Base-by-base conservation (phyloP, 2,888 invertebrate genomes). In the Odontocolon sp. region DNA sequence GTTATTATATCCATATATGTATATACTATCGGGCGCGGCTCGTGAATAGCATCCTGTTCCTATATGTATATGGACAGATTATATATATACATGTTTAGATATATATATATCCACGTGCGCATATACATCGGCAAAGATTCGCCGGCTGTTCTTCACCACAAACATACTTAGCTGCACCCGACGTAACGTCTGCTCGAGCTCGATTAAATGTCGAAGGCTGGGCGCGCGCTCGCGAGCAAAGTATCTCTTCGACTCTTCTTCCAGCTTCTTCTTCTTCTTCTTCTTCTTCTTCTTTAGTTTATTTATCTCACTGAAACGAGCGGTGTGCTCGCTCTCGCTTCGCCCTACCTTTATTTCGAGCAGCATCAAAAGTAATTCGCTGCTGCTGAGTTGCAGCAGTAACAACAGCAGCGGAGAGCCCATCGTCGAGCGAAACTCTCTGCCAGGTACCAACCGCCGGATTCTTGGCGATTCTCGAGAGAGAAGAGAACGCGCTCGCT, bases 151-250 rank as follows among this genome's bases (percentile, higher is more conserved):
- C 42, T 26, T 69, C 56, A 31, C 47, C 63, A 63, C 16, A 47
- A 68, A 63, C 56, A 47, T 47, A 50, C 67, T 67, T 23, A 63
- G 72, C 77, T 68, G 68, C 57, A 68, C 77, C 66, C 59, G 59
- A 36, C 14, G 59, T 76, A 76, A 72, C 56, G 42, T 72, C 68
- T 56, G 31, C 47, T 50, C 66, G 69, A 47, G 56, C 73, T 78
- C 73, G 74, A 75, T 74, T 81, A 81, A 82, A 82, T 82, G 81
- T 81, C 82, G 82, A 82, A 78, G 79, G 77, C 79, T 77, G 69
- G 11, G 64, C 72, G 72, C 40, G 63, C 67, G n/a, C n/a, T n/a
- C n/a, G 56, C 66, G 61, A 61, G 66, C 68, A 16, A 56, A 50
- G 56, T 47, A 63, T 56, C 50, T 40, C 47, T 31, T 47, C 21